Base-by-base conservation (phyloP, 2,113 vertebrate species). In the Siniperca chuatsi region DNA sequence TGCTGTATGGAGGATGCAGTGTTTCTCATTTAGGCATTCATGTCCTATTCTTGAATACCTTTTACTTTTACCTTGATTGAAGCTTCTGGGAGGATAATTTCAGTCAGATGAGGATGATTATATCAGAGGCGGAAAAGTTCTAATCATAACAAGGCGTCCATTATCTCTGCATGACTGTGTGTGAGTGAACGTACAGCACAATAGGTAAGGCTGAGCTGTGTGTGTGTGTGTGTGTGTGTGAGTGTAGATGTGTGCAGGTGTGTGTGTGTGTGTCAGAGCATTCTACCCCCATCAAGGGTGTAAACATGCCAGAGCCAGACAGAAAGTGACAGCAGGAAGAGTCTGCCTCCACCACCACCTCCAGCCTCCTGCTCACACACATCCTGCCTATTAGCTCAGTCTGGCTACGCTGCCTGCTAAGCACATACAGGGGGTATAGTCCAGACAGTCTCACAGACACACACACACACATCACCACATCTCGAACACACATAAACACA, bases 311-410 rank as follows among this genome's bases (percentile, higher is more conserved):
- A 84, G 70, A 88, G 55, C 9, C 78, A 83, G 86, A 90, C 73
- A 75, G 79, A 78, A 78, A 83, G 85, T 87, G 86, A 89, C 88
- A 91, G 83, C 84, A 81, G 90, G 89, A 62, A 75, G 76, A 75
- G 87, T 79, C 90, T 79, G 72, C 76, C 75, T 85, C 76, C 40
- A 8, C 58, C 78, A 64, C 76, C 77, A 55, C 76, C 82, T 79
- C 61, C 88, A 86, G 75, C 87, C 83, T 78, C 52, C 85, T 35
- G 68, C 87, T 75, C 83, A 84, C 86, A 76, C 87, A 86, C 89
- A 83, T 85, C 77, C 84, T 87, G 85, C 58, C 87, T 64, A 75
- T 88, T 89, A 87, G 58, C 88, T 75, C 75, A 76, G 78, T 79
- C 82, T 87, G 82, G 73, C 70, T 83, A 67, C 66, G 4, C 65